Conservation (phyloP, 2,113 vertebrate species). For the Neogobius melanostomus region DNA sequence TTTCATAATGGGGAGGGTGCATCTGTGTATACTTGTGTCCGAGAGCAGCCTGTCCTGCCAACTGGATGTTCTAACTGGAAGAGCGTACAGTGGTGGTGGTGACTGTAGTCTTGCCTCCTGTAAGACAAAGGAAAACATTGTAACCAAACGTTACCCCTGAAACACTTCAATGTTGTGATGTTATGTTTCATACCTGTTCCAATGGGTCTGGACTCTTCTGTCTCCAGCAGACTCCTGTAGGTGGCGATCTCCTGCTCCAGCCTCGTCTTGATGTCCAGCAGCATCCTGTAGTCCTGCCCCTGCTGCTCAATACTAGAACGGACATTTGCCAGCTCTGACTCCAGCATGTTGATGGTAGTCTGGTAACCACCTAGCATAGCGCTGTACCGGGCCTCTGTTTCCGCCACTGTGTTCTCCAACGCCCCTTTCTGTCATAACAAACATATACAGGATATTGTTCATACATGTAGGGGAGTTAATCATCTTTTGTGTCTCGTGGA, state of each 20-base stretch:
- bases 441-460: not conserved
- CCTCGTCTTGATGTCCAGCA: constrained; percentile 79
- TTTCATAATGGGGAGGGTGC: constrained; percentile 29
- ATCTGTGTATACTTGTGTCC: constrained; percentile 38
- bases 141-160: not conserved
- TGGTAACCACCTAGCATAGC: constrained; percentile 72
- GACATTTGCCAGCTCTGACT: constrained; percentile 68
- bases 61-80: constrained; percentile 51
- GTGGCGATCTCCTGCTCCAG: constrained; percentile 81
- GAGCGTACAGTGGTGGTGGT: constrained; percentile 64
- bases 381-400: constrained; percentile 76
- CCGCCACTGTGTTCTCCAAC: constrained; percentile 75
- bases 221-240: constrained; percentile 80
- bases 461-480: not conserved
- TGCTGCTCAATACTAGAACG: constrained; percentile 75
- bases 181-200: constrained; percentile 39
- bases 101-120: constrained; percentile 67
- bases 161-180: not conserved
- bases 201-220: constrained; percentile 71
- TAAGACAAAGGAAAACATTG: constrained; percentile 23
- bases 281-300: constrained; percentile 73
- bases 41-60: constrained; percentile 57
- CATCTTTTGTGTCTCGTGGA: not conserved
- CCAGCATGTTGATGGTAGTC: constrained; percentile 76
- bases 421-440: constrained; percentile 71